Evolutionary conservation across 1,140 invertebrate species (phyloP), one percentile per base, ranked within the genome.

Genomic region (Drosophila lacteicornis): DNA sequence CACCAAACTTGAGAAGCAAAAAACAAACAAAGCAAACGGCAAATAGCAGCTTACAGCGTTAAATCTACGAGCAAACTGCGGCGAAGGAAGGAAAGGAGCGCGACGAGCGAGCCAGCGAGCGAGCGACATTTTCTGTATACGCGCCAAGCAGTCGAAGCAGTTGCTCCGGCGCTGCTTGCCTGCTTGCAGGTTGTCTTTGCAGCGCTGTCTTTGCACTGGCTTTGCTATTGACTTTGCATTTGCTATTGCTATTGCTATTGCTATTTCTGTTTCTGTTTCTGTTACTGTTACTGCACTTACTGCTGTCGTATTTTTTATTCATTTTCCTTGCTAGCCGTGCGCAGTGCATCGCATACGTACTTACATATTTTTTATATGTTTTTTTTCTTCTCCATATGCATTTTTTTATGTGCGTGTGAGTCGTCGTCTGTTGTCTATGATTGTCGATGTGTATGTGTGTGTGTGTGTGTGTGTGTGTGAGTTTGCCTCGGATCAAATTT

Each of bases 401-500:
- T 75, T 87, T 86, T 80, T 60, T 81, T 60, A 84, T 84, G 62
- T 87, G 84, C 85, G 85, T 90, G 83, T 86, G 75, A 79, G 69
- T 73, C 73, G 82, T 75, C 68, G 80, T 75, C 73, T 62, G 60
- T 66, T 55, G 56, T 50, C 17, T 73, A 12, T 75, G 42, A 56
- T 55, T 67, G 49, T 79, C 43, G 53, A 15, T 63, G 46, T 58
- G n/a, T 73, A 45, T 74, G 9, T 70, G 83, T 67, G 19, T 19
- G 19, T 84, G 61, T 87, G 84, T 86, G 75, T 63, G 43, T 86
- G 75, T 63, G 43, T 58, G n/a, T 73, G 47, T 74, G 9, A 68
- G 83, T 67, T 86, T 79, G 80, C 83, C 75, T 91, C 78, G 83
- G 87, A 91, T 91, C 88, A 91, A 91, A 91, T 91, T 88, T 91